Conservation (phyloP, 92 coral and sea anemone species). For the Montipora capitata region DNA sequence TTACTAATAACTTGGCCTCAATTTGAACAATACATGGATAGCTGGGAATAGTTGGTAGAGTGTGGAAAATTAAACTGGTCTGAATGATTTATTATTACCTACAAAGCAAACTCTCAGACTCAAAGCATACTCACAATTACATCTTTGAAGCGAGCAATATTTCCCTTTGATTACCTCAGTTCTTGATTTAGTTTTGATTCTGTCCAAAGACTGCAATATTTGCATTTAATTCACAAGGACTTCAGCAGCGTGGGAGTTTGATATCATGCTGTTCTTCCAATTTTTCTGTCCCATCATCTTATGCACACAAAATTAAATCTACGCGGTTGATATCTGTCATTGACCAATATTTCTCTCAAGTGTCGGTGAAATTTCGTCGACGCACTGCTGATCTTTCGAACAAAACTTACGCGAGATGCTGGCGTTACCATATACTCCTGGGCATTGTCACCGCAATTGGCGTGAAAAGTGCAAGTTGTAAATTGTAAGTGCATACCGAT, state of each 20-base stretch:
- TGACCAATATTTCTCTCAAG: no score
- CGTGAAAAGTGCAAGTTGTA: background rate
- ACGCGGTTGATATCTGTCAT: no score
- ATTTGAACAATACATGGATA: background rate
- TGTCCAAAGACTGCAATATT: background rate
- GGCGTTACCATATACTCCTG: background rate
- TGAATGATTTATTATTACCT: no score
- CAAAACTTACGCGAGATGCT: no score
- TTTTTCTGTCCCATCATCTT: background rate
- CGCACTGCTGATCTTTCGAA: no score
- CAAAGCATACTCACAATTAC: no score
- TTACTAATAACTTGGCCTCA: background rate
- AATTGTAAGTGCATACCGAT: background rate
- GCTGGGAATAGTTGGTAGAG: no score
- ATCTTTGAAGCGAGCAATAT: no score
- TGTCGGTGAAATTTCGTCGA: no score
- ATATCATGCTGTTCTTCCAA: no score
- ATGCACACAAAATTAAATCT: background rate
- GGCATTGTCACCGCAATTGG: background rate
- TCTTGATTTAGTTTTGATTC: background rate
- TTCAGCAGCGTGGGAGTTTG: background rate
- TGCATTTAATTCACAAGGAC: background rate
- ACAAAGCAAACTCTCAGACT: no score
- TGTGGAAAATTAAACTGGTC: no score
- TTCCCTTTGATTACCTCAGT: background rate